Percentiles rank a stretch among this genome's conserved stretches.
Evolutionary conservation across 2,113 vertebrate genomes (phyloP).

Genomic region (Malurus alboscapulatus): DNA sequence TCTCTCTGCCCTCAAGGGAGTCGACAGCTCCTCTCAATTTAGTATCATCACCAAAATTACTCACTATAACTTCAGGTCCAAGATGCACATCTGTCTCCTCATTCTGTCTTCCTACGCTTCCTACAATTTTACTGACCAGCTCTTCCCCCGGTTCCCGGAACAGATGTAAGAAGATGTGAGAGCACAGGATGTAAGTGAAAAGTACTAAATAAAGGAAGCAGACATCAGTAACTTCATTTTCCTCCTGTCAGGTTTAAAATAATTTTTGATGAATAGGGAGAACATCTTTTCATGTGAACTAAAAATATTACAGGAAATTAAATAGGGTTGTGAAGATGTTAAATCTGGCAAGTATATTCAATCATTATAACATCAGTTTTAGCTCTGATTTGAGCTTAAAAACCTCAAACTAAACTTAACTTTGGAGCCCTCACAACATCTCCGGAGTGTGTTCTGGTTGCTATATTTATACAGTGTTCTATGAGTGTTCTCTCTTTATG

Average conservation of each 20-base stretch:
- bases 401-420: conserved; percentile 44
- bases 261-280: conserved; percentile 55
- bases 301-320: conserved; percentile 67
- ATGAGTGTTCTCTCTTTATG: conserved; percentile 13
- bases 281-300: conserved; percentile 40
- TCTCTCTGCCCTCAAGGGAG: neutral
- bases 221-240: conserved; percentile 15
- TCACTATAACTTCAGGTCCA: neutral
- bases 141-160: neutral
- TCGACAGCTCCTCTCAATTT: neutral
- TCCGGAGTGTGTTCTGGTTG: neutral
- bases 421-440: conserved; percentile 20
- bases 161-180: neutral
- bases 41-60: neutral
- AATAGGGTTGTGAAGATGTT: conserved; percentile 42
- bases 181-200: neutral
- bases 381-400: conserved; percentile 41
- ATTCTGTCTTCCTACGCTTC: neutral
- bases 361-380: conserved; percentile 44
- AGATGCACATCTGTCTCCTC: neutral
- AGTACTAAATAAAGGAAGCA: conserved; percentile 22
- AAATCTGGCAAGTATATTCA: conserved; percentile 39
- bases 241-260: conserved; percentile 27
- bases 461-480: conserved; percentile 9
- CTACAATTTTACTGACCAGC: neutral